A percentile compares a stretch with the other conserved stretches of the same genome.
Conservation (phyloP, 2,888 invertebrate genomes). For the Resseliella maxima region DNA sequence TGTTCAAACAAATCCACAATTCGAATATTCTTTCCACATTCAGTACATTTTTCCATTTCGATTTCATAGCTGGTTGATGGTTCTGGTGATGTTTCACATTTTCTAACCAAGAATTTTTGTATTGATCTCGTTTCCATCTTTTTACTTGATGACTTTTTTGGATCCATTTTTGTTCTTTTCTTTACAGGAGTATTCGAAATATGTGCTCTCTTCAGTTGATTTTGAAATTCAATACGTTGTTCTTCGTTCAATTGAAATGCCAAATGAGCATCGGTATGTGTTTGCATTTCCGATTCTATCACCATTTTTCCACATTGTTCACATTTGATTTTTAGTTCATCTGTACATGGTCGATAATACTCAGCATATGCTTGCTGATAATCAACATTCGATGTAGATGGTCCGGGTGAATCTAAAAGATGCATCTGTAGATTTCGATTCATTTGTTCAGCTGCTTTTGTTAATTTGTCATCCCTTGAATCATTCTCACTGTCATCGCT, state of each 20-base stretch:
- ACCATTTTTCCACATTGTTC: slow-evolving; percentile 75
- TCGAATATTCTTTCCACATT: slow-evolving; percentile 76
- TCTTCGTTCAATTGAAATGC: slow-evolving; percentile 76
- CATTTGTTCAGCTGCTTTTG: not conserved
- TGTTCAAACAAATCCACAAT: slow-evolving; percentile 77
- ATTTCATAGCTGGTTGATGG: no score
- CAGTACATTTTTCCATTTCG: slow-evolving; percentile 71
- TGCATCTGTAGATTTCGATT: not conserved
- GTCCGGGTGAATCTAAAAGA: slow-evolving; percentile 26
- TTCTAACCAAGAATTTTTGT: slow-evolving; percentile 59
- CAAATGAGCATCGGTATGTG: slow-evolving; percentile 81
- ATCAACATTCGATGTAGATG: slow-evolving; percentile 54
- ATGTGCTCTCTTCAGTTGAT: slow-evolving; percentile 61
- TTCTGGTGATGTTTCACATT: slow-evolving; percentile 59
- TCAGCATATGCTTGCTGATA: slow-evolving; percentile 63
- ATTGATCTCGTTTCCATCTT: slow-evolving; percentile 60
- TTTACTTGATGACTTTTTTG: slow-evolving; percentile 56
- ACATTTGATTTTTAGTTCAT: slow-evolving; percentile 68
- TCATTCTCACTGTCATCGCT: not conserved
- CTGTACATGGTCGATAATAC: slow-evolving; percentile 61
- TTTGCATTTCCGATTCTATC: slow-evolving; percentile 68
- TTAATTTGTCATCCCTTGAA: not conserved
- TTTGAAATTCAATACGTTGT: slow-evolving; percentile 66
- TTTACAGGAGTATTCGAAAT: slow-evolving; percentile 31
- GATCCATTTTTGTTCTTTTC: slow-evolving; percentile 53